These are phyloP conservation scores for Trachelus stipa DNA, from an alignment of 2,888 invertebrate species.

Conservation along the genomic window DNA sequence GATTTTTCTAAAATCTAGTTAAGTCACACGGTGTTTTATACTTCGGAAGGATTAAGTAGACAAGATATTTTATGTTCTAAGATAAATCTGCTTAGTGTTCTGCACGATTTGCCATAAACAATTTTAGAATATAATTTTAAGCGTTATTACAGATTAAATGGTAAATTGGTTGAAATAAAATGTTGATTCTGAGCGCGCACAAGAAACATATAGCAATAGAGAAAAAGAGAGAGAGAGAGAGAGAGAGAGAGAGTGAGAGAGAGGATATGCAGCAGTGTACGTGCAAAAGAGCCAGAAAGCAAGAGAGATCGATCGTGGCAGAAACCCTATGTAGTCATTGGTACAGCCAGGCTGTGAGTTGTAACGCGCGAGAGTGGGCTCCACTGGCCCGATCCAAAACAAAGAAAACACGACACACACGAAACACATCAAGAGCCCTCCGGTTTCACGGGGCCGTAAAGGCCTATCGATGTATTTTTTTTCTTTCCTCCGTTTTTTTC, in stretches of 20 bases:
- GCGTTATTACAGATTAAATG: too few relatives aligned
- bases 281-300: slow-evolving; percentile 13
- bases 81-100: not conserved
- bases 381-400: slow-evolving; percentile 7
- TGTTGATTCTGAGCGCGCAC: not conserved
- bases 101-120: not conserved
- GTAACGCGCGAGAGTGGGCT: slow-evolving; percentile 2
- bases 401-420: slow-evolving; percentile 10
- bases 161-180: not conserved
- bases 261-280: slow-evolving; percentile 1
- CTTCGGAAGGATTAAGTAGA: too few relatives aligned
- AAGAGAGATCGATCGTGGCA: slow-evolving; percentile 10
- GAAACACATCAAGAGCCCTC: not conserved
- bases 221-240: slow-evolving; percentile 5
- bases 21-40: too few relatives aligned
- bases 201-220: not conserved
- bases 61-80: not conserved
- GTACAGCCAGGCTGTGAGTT: slow-evolving; percentile 2
- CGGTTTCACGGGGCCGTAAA: not conserved
- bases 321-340: slow-evolving; percentile 12
- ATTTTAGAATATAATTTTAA: not conserved
- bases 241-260: slow-evolving; percentile 14
- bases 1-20: not conserved
- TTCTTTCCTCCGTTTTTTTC: not conserved
- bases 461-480: not conserved